phyloP scores from a whole-genome alignment of 2,888 invertebrate genomes.

The Idaea biselata region DNA sequence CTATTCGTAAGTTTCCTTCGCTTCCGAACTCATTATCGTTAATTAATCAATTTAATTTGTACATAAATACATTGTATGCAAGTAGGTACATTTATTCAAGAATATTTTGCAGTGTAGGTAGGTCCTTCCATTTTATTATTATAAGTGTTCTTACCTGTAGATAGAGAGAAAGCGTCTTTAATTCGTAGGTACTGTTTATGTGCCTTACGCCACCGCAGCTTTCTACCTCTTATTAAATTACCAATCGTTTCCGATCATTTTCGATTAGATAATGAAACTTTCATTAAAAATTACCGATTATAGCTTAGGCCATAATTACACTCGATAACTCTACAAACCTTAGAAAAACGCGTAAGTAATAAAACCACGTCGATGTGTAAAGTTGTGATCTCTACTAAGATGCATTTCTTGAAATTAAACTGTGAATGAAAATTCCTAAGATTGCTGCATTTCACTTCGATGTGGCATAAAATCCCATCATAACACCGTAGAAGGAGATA shows the following conservation, averaged over 20 bases:
- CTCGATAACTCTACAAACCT: background rate
- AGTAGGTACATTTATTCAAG: too few species aligned
- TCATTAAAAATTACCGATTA: background rate
- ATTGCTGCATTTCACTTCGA: background rate
- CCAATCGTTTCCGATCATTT: slow-evolving; percentile 31
- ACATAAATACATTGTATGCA: slow-evolving; percentile 27
- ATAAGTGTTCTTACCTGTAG: background rate
- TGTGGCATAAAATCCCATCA: background rate
- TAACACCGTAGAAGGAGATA: background rate
- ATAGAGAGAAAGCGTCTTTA: slow-evolving; percentile 21
- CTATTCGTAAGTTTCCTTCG: background rate
- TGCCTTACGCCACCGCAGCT: slow-evolving; percentile 20
- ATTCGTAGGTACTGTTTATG: background rate
- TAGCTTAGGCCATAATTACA: background rate
- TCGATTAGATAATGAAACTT: slow-evolving; percentile 26
- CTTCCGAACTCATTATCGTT: background rate
- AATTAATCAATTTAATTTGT: slow-evolving; percentile 24
- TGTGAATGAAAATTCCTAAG: background rate
- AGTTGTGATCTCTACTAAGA: background rate
- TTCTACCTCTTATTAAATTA: slow-evolving; percentile 29
- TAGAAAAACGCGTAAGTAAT: background rate
- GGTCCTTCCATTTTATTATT: background rate
- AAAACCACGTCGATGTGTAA: background rate
- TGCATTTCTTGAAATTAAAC: background rate
- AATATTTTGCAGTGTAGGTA: too few species aligned